phyloP scores from a whole-genome alignment of 2,113 vertebrate species.

The Thymallus thymallus region DNA sequence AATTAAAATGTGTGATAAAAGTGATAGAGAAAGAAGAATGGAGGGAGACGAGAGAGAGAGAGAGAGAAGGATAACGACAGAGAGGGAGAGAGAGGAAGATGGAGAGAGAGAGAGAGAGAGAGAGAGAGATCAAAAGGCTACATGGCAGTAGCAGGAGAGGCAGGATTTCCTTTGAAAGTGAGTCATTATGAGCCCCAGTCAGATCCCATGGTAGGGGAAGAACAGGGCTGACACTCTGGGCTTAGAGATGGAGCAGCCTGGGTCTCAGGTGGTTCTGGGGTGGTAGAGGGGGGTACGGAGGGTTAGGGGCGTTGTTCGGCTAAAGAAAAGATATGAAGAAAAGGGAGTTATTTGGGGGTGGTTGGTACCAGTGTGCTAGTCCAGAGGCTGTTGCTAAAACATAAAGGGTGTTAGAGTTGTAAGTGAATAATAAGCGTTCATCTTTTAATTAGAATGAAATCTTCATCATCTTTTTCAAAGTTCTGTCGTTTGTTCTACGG shows the following conservation, averaged over 20 bases:
- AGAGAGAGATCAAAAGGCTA: slow-evolving; percentile 61
- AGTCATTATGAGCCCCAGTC: slow-evolving; percentile 57
- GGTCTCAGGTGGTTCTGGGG: slow-evolving; percentile 23
- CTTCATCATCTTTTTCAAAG: slow-evolving; percentile 27
- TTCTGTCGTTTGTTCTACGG: slow-evolving; percentile 3
- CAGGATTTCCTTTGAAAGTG: slow-evolving; percentile 59
- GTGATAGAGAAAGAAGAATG: slow-evolving; percentile 19
- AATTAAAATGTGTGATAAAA: slow-evolving; percentile 51
- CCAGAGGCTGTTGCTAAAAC: not conserved
- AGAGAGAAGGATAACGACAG: slow-evolving; percentile 56
- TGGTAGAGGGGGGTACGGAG: slow-evolving; percentile 12
- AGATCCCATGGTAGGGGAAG: slow-evolving; percentile 43
- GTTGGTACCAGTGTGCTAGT: no score
- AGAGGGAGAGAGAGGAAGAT: slow-evolving; percentile 32
- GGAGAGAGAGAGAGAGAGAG: slow-evolving; percentile 24
- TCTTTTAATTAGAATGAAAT: slow-evolving; percentile 47
- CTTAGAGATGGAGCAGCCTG: slow-evolving; percentile 47
- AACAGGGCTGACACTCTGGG: slow-evolving; percentile 32
- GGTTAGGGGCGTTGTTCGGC: not conserved
- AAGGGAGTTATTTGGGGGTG: not conserved
- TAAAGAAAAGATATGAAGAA: not conserved
- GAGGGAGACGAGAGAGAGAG: slow-evolving; percentile 28
- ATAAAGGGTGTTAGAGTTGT: not conserved
- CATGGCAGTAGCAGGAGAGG: slow-evolving; percentile 46
- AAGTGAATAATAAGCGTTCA: slow-evolving; percentile 24